Evolutionary conservation across 2,113 vertebrate genomes (phyloP), one percentile per base, ranked within the genome.

Genomic region (Puffinus mauretanicus): DNA sequence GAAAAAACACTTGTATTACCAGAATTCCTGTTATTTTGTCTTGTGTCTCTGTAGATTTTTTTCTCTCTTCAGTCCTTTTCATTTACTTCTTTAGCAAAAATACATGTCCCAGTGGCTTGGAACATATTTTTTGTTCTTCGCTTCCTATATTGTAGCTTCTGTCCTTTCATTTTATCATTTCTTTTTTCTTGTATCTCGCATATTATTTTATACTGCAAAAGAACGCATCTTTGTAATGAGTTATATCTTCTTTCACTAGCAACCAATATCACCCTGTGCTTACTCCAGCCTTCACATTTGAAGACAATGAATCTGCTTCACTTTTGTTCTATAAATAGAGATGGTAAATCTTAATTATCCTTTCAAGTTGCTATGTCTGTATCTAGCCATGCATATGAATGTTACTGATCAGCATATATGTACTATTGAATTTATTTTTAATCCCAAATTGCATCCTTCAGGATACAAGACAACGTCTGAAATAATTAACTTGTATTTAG

Each of bases 291-390:
- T 96, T 96, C 51, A 21, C 24, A 73, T 94, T 97, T 97, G 95
- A 95, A 97, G 92, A 96, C 96, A 97, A 97, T 96, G 86, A 94
- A 96, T 96, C 94, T 96, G 51, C 82, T 93, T 95, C 93, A 94
- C 75, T 97, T 96, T 85, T 93, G 70, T 75, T 95, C 96, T 97
- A 97, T 96, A 98, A 96, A 98, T 97, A 98, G 85, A 95, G 79
- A 97, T 95, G 62, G 86, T 94, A 92, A 97, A 96, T 97, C 82
- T 93, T 97, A 97, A 97, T 97, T 97, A 96, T 84, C 72, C 89
- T 96, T 97, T 96, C 92, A 96, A 82, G 92, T 97, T 96, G 47
- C 76, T 92, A 44, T 79, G 54, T 86, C 91, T 97, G 51, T 94
- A 93, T 97, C 90, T 93, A 97, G 93, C 92, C 88, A 90, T 96